Evolutionary conservation across 2,797 vertebrate species (phyloP).

Genomic region (Tympanoctomys barrerae): DNA sequence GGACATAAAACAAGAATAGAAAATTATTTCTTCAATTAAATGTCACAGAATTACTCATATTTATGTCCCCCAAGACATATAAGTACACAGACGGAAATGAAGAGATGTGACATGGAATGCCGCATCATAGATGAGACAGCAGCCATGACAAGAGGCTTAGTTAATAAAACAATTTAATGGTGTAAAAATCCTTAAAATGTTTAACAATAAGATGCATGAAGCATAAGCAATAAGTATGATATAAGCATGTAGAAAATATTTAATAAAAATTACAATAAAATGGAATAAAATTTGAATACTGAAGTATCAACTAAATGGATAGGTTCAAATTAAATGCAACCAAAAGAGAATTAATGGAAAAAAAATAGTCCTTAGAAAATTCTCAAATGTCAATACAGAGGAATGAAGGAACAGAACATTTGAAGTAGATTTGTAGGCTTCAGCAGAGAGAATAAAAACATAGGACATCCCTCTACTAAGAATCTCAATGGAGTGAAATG

Average conservation of each 20-base stretch:
- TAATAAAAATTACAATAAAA: background rate
- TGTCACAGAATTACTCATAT: constrained; percentile 35
- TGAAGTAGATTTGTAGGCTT: background rate
- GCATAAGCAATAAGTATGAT: background rate
- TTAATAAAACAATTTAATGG: background rate
- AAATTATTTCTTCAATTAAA: constrained; percentile 16
- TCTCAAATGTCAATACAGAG: background rate
- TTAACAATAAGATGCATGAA: background rate
- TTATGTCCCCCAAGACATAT: background rate
- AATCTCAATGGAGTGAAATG: background rate
- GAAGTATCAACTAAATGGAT: background rate
- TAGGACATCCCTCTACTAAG: background rate
- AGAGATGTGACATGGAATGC: background rate
- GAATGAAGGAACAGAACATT: background rate
- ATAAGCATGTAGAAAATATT: background rate
- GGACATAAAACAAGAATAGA: constrained; percentile 27
- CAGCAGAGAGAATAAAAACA: background rate
- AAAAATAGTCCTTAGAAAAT: background rate
- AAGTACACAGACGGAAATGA: background rate
- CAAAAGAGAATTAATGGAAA: background rate
- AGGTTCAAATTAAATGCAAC: background rate
- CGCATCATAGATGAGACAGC: background rate
- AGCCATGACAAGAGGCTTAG: background rate
- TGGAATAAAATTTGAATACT: background rate
- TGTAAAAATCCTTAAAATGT: background rate